Evolutionary conservation across 2,888 invertebrate species (phyloP).

Genomic region (Fabriciana adippe): DNA sequence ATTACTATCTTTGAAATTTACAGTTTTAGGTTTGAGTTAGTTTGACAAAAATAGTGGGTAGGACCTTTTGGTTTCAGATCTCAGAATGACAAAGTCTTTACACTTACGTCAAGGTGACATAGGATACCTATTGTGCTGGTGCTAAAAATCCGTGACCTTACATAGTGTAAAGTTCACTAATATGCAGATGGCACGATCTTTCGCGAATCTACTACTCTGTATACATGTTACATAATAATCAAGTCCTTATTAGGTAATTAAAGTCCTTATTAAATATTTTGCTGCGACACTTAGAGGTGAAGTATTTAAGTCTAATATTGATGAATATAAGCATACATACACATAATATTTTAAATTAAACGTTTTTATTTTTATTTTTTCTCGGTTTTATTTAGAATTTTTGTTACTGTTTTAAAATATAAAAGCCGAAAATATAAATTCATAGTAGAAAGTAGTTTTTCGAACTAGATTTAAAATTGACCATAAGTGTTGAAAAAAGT

Average conservation of each 20-base stretch:
- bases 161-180: constrained; percentile 75
- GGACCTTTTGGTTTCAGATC: constrained; percentile 41
- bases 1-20: constrained; percentile 50
- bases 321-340: no score
- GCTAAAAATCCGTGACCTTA: constrained; percentile 80
- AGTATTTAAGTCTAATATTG: no score
- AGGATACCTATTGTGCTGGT: constrained; percentile 75
- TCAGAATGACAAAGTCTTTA: constrained; percentile 57
- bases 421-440: no score
- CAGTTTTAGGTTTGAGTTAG: constrained; percentile 48
- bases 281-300: no score
- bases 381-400: no score
- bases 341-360: no score
- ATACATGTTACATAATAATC: constrained; percentile 7
- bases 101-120: constrained; percentile 77
- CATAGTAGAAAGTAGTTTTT: no score
- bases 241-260: background rate
- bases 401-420: no score
- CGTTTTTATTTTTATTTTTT: no score
- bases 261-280: no score
- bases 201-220: constrained; percentile 15
- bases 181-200: constrained; percentile 64
- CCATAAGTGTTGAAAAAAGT: background rate
- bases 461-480: background rate
- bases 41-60: constrained; percentile 43